Conservation (phyloP, 2,888 invertebrate species). For the Acanthosoma haemorrhoidale region DNA sequence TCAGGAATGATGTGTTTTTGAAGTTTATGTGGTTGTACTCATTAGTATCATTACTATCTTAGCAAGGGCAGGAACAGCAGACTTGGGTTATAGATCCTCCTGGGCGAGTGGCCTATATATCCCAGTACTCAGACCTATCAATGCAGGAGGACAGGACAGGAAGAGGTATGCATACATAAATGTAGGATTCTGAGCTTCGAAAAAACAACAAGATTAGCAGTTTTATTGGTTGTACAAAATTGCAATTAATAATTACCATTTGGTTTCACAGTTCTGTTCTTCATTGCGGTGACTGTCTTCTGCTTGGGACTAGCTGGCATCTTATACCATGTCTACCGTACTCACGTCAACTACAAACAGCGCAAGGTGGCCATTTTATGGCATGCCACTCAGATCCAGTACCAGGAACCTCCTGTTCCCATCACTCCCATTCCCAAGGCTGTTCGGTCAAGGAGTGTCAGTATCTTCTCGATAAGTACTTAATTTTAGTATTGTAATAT, state of each 20-base stretch:
- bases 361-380: conserved; percentile 67
- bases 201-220: background rate
- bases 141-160: conserved; percentile 71
- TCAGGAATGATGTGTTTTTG: background rate
- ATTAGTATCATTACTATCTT: conserved; percentile 40
- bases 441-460: conserved; percentile 40
- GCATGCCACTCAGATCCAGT: conserved; percentile 51
- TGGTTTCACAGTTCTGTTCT: conserved; percentile 61
- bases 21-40: background rate
- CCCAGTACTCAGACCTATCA: conserved; percentile 65
- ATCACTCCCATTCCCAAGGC: conserved; percentile 33
- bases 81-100: conserved; percentile 83
- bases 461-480: conserved; percentile 14
- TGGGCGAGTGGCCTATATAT: conserved; percentile 66
- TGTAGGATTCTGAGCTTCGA: no score
- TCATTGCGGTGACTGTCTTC: conserved; percentile 70
- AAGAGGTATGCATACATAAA: conserved; percentile 45
- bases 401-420: conserved; percentile 34
- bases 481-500: background rate
- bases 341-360: conserved; percentile 66
- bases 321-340: conserved; percentile 68
- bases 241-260: background rate
- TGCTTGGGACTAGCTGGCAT: conserved; percentile 62
- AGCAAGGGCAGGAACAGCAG: conserved; percentile 62
- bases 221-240: background rate